These are phyloP conservation scores for Antedon mediterranea DNA, from an alignment of 53 echinoderm and acorn worm species.

Conservation along the genomic window DNA sequence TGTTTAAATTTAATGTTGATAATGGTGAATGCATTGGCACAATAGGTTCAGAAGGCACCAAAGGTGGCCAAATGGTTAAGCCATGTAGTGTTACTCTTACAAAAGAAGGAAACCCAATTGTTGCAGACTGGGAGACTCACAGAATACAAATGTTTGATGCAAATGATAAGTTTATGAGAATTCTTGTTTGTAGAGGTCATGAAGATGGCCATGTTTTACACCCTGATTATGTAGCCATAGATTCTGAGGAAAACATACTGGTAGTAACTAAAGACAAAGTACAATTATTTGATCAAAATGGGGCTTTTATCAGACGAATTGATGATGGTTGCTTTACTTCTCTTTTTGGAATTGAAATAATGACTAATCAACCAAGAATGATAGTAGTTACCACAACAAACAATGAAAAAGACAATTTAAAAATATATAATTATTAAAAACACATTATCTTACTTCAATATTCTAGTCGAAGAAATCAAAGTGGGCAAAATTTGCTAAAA, in stretches of 20 bases:
- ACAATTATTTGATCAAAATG: background rate
- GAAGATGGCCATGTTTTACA: background rate
- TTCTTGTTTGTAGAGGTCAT: background rate
- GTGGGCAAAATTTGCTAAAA: too few relatives aligned
- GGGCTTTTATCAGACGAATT: background rate
- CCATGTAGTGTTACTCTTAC: background rate
- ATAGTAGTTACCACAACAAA: background rate
- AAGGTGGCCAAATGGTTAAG: background rate
- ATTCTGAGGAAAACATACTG: background rate
- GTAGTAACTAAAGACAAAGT: background rate
- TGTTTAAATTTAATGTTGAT: background rate
- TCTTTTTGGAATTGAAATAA: background rate
- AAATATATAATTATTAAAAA: background rate
- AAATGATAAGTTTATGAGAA: background rate
- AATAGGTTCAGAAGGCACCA: background rate
- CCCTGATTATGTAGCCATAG: background rate
- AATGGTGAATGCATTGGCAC: background rate
- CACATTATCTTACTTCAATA: too few relatives aligned
- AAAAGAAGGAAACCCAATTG: background rate
- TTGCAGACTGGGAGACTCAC: background rate
- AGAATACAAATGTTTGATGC: background rate
- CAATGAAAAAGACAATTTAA: background rate
- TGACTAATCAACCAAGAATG: background rate
- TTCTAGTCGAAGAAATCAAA: too few relatives aligned
- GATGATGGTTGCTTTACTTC: background rate